Base-by-base conservation (phyloP, 2,888 invertebrate species). In the Dryobota labecula region DNA sequence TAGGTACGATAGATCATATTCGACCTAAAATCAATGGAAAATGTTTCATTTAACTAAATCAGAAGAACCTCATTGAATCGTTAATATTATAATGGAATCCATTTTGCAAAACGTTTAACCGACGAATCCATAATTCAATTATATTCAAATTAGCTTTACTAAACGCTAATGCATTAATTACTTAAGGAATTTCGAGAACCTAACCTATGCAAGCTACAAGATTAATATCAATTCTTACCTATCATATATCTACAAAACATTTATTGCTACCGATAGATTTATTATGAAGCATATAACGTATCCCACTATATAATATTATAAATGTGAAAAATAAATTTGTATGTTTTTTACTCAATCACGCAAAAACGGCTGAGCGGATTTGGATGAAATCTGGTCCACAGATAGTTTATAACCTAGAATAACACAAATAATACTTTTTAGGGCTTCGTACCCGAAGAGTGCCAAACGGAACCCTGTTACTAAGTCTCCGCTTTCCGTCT, bases 141-240 rank as follows among this genome's bases (percentile, higher is more conserved):
- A 53, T 70, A 77, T 70, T 47, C 53, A 70, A 76, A 77, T 70
- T 53, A 77, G 51, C 24, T 54, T 63, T n/a, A 77, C 47, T 30
- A 69, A 57, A 33, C 41, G 30, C 11, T 24, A 58, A 43, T 33
- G 11, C 57, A 70, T 73, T 63, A 63, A 78, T 73, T 68, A 73
- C 38, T 47, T 47, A 18, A 61, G 64, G 56, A 78, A 78, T 79
- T 61, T 78, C n/a, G 36, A 78, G 45, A 73, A 73, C 24, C 27
- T 61, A 13, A 15, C 51, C 36, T 45, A 53, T 64, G 51, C 20
- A 33, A 30, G 38, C 13, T 62, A 36, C 6, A 54, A 73, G 24
- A 64, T 64, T 47, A 47, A 73, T 78, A 30, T 54, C 20, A 68
- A 64, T 68, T 43, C 51, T 3, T 30, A 2, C 33, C 13, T 53